These are phyloP conservation scores for Cabera pusaria DNA, from an alignment of 2,888 invertebrate species.

Conservation along the genomic window DNA sequence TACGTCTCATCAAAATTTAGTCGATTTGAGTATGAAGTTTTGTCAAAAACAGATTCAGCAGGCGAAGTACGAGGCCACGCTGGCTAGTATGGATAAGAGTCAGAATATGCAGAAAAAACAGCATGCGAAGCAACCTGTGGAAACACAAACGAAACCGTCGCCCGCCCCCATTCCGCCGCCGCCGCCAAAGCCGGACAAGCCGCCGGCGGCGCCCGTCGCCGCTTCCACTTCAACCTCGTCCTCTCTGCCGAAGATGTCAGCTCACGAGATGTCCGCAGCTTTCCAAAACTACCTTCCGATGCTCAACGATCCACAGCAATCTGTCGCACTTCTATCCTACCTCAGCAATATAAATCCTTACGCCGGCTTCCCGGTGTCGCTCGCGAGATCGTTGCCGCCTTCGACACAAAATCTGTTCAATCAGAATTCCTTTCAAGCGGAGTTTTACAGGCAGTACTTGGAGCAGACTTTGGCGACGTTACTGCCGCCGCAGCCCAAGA, in stretches of 20 bases:
- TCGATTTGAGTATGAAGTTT: slow-evolving; percentile 88
- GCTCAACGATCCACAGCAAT: slow-evolving; percentile 67
- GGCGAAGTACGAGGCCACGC: slow-evolving; percentile 80
- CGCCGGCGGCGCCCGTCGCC: slow-evolving; percentile 30
- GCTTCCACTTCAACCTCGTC: slow-evolving; percentile 35
- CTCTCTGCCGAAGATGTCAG: slow-evolving; percentile 58
- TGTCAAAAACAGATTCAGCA: slow-evolving; percentile 85
- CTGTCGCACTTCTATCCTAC: slow-evolving; percentile 66
- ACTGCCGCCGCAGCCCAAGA: slow-evolving; percentile 57
- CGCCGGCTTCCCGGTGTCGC: slow-evolving; percentile 51
- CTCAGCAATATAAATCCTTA: slow-evolving; percentile 64
- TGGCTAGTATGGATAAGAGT: slow-evolving; percentile 60
- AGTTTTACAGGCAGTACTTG: slow-evolving; percentile 69
- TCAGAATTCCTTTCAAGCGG: slow-evolving; percentile 69
- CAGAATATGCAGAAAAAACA: slow-evolving; percentile 68
- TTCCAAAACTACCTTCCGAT: slow-evolving; percentile 69
- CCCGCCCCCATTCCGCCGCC: slow-evolving; percentile 25
- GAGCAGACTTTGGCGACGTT: slow-evolving; percentile 59
- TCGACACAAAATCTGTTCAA: slow-evolving; percentile 56
- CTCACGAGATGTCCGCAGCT: slow-evolving; percentile 64
- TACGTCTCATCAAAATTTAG: slow-evolving; percentile 67
- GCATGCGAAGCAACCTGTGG: slow-evolving; percentile 46
- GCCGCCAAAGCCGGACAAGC: slow-evolving; percentile 49
- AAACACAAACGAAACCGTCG: slow-evolving; percentile 41
- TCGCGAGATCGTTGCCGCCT: slow-evolving; percentile 58